Conservation (phyloP, 2,888 invertebrate species). For the Formica aserva region DNA sequence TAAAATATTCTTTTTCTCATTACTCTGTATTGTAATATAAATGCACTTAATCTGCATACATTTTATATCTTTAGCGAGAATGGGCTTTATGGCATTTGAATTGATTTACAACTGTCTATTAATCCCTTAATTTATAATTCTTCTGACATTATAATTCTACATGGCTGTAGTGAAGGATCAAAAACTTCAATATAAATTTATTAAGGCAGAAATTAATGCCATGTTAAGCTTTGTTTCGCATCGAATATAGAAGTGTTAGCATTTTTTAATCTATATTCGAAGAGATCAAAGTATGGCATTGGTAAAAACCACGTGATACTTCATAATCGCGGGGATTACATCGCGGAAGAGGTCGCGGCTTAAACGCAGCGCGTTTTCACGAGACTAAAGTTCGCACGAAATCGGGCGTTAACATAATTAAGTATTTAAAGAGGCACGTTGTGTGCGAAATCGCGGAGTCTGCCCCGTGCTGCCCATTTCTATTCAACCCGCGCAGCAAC, state of each 20-base stretch:
- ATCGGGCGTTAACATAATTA: conserved; percentile 77
- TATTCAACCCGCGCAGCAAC: conserved; percentile 50
- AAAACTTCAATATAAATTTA: background rate
- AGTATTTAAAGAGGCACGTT: conserved; percentile 73
- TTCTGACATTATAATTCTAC: background rate
- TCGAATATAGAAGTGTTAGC: background rate
- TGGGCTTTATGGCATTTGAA: background rate
- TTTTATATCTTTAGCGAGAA: background rate
- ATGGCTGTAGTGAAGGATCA: background rate
- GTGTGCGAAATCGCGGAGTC: conserved; percentile 73
- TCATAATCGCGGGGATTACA: background rate
- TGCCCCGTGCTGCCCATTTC: conserved; percentile 58
- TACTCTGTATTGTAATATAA: background rate
- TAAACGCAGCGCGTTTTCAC: conserved; percentile 72
- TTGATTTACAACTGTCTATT: background rate
- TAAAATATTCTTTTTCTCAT: background rate
- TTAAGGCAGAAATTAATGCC: background rate
- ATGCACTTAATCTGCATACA: background rate
- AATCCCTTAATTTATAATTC: background rate
- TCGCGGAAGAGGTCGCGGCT: conserved; percentile 75
- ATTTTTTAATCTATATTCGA: background rate
- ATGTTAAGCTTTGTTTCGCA: background rate
- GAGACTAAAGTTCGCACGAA: conserved; percentile 64
- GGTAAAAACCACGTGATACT: background rate
- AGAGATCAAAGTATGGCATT: background rate